phyloP scores from a whole-genome alignment of 2,888 invertebrate genomes.

The Oscheius sp. region DNA sequence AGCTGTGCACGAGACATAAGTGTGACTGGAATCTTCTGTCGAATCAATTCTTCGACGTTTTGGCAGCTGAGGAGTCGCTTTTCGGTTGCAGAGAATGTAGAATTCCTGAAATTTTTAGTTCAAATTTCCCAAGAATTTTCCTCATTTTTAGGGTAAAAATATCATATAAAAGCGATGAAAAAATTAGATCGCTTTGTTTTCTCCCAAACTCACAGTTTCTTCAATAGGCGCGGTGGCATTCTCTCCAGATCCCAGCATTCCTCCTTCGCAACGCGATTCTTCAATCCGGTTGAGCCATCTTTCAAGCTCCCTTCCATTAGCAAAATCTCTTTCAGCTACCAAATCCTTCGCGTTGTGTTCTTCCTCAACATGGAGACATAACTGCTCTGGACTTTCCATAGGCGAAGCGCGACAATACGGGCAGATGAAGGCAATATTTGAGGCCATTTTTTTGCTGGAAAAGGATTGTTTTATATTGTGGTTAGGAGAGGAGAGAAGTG shows the following conservation, averaged over 20 bases:
- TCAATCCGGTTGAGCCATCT: constrained; percentile 15
- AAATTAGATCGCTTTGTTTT: neutral
- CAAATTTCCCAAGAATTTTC: too few relatives aligned
- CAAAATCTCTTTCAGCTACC: constrained; percentile 1
- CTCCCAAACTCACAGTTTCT: neutral
- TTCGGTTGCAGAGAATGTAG: constrained; percentile 21
- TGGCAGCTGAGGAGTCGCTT: constrained; percentile 12
- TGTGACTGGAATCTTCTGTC: neutral
- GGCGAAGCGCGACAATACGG: constrained; percentile 20
- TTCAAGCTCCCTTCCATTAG: neutral
- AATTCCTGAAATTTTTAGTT: constrained; percentile 2
- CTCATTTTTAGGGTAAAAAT: too few relatives aligned
- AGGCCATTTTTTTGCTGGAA: neutral
- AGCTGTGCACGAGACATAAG: constrained; percentile 21
- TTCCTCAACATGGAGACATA: constrained; percentile 17
- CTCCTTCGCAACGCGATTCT: constrained; percentile 14
- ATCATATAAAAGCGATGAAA: too few relatives aligned
- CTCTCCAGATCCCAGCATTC: constrained; percentile 12
- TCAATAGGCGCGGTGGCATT: too few relatives aligned
- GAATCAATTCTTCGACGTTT: neutral
- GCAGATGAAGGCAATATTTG: constrained; percentile 17
- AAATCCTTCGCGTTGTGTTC: neutral
- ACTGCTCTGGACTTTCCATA: constrained; percentile 11
- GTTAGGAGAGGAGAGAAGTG: neutral
- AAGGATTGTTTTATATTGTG: too few relatives aligned